Evolutionary conservation across 2,888 invertebrate species (phyloP).

Genomic region (Quadroppia sp.): DNA sequence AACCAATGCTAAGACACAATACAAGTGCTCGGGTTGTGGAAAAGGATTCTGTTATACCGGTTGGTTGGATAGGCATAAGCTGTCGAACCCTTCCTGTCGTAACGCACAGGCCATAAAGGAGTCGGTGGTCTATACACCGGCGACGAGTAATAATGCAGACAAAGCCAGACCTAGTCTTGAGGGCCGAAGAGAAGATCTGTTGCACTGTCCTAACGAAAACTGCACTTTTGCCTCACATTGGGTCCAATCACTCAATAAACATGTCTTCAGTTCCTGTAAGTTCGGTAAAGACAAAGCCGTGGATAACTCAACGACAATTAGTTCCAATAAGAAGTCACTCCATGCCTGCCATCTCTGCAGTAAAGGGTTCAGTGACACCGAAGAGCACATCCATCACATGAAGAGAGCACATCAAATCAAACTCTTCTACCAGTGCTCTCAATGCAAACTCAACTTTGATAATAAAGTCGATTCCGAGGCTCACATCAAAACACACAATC

Average conservation of each 20-base stretch:
- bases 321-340: neutral
- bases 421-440: constrained; percentile 16
- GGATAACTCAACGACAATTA: neutral
- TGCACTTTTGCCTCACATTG: constrained; percentile 16
- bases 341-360: neutral
- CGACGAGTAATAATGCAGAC: no score
- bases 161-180: constrained; percentile 18
- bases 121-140: no score
- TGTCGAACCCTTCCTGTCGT: neutral
- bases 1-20: constrained; percentile 14
- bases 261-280: constrained; percentile 22
- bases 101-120: neutral
- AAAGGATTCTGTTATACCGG: constrained; percentile 32
- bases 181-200: constrained; percentile 11
- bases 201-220: constrained; percentile 17
- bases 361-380: neutral
- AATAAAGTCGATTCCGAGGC: neutral
- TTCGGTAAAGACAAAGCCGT: neutral
- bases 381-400: constrained; percentile 35
- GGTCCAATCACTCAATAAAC: constrained; percentile 35
- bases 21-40: constrained; percentile 31
- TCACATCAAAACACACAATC: constrained; percentile 11
- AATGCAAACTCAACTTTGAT: constrained; percentile 8
- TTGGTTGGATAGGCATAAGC: constrained; percentile 35
- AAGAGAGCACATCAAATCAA: constrained; percentile 18